phyloP scores from a whole-genome alignment of 2,888 invertebrate species.

The Acronicta aceris region DNA sequence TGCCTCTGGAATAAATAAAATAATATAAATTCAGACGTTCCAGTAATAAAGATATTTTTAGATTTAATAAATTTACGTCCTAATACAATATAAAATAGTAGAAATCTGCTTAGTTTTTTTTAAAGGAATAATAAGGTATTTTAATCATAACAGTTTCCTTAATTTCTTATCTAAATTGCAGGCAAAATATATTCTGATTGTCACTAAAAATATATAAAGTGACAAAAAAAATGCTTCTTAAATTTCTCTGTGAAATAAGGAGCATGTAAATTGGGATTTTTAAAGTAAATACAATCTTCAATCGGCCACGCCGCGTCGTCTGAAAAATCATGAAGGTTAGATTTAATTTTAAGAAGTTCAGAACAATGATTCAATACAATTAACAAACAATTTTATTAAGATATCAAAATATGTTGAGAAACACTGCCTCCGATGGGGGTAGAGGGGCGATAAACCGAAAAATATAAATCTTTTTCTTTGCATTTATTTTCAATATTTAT shows the following conservation, averaged over 20 bases:
- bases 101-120: too few relatives aligned
- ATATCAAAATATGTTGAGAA: conserved; percentile 39
- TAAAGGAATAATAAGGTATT: too few relatives aligned
- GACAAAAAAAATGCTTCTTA: too few relatives aligned
- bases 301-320: conserved; percentile 73
- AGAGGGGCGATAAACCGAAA: conserved; percentile 1
- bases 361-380: conserved; percentile 41
- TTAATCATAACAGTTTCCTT: too few relatives aligned
- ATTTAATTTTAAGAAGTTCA: conserved; percentile 76
- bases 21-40: too few relatives aligned
- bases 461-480: neutral
- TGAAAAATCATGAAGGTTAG: conserved; percentile 79
- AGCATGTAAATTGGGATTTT: neutral
- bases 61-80: too few relatives aligned
- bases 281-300: conserved; percentile 63
- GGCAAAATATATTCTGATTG: too few relatives aligned
- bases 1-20: neutral
- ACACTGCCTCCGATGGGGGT: conserved; percentile 38
- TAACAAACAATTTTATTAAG: conserved; percentile 43
- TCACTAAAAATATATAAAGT: too few relatives aligned
- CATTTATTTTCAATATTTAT: neutral
- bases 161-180: too few relatives aligned
- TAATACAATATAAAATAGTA: too few relatives aligned
- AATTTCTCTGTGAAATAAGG: neutral
- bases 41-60: too few relatives aligned